Base-by-base conservation (phyloP, 2,888 invertebrate genomes). In the Stramonita haemastoma region DNA sequence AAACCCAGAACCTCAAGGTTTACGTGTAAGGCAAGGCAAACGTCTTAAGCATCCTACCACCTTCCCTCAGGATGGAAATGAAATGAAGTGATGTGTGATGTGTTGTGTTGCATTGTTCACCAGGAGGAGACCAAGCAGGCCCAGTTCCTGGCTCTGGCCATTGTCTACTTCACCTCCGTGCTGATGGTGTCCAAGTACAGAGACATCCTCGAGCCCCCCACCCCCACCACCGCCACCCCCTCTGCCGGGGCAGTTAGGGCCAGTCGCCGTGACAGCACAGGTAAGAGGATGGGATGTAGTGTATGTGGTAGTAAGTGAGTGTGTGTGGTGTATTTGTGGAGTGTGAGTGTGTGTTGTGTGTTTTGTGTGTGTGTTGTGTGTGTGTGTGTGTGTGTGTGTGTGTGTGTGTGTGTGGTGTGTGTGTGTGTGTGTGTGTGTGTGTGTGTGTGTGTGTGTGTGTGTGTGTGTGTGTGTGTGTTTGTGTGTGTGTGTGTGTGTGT, bases 101-200 rank as follows among this genome's bases (percentile, higher is more conserved):
- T 60, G 15, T 60, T 2, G 26, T 77, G 36, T 36, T 46, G n/a
- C 0, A 26, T 11, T 83, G 29, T 89, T 29, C 91, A 91, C 26
- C 91, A 99, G 99, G 99, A 99, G 97, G 99, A 99, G 97, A 99
- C 99, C 87, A 99, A 99, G 96, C 99, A 99, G 96, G 99, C 99
- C 5, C 99, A 99, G 97, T 99, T 99, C 97, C 97, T 99, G 93
- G 99, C 99, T 29, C 97, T 99, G 95, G 99, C 99, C 92, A 99
- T 99, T 96, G 99, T 99, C 91, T 99, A 99, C 97, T 99, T 99
- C 97, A 98, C 99, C 95, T 99, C 99, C 60, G 99, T 99, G 93
- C 97, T 99, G 95, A 99, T 99, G 99, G 99, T 99, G 92, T 99
- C 99, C 84, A 99, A 99, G 96, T 99, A 99, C 96, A 97, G 99